Percentiles rank a stretch among this genome's conserved stretches.
Conservation (phyloP, 2,113 vertebrate species). For the Psilopsiagon aymara region DNA sequence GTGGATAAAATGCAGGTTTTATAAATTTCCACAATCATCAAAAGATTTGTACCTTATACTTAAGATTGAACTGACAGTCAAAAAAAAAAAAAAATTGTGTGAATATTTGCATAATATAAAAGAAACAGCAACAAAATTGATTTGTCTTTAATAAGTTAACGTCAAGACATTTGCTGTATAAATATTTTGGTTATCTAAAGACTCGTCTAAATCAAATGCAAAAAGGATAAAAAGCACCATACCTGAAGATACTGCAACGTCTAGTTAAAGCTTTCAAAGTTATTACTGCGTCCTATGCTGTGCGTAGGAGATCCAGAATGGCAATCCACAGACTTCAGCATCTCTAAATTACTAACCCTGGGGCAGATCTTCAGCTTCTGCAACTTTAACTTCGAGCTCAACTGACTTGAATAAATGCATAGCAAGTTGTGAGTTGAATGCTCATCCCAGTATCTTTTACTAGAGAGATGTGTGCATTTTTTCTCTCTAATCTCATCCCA, state of each 20-base stretch:
- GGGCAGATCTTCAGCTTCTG: neutral
- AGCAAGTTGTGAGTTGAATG: neutral
- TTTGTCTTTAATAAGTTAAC: neutral
- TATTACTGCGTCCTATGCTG: neutral
- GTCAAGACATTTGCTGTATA: neutral
- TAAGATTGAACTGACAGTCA: neutral
- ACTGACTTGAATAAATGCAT: neutral
- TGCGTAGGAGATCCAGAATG: neutral
- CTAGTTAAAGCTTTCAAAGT: neutral
- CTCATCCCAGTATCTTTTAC: neutral
- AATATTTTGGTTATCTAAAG: neutral
- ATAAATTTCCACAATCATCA: neutral
- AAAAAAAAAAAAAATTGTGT: neutral
- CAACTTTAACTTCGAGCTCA: neutral
- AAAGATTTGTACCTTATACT: neutral
- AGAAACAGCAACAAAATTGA: neutral
- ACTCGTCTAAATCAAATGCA: slow-evolving; percentile 12
- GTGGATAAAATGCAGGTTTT: neutral
- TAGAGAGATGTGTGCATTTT: neutral
- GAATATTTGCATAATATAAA: neutral
- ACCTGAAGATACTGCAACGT: slow-evolving; percentile 7
- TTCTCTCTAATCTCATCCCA: neutral
- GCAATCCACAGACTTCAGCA: neutral
- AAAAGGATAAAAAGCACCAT: neutral
- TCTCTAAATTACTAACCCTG: neutral